Evolutionary conservation across 2,797 vertebrate genomes (phyloP).

Genomic region (Oreochromis grahami): DNA sequence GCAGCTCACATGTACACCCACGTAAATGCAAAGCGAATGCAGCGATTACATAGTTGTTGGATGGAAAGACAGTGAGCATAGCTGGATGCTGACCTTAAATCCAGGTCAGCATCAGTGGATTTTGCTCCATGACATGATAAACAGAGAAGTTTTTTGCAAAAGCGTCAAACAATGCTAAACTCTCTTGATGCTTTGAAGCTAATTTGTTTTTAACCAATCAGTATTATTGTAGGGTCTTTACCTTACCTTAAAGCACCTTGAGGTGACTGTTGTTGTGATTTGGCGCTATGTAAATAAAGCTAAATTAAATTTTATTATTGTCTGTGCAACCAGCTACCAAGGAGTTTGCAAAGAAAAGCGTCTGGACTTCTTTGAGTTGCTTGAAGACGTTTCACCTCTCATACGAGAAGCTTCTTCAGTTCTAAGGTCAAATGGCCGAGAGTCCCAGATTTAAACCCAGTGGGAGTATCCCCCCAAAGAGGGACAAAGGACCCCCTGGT

Average conservation of each 20-base stretch:
- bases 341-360: no score
- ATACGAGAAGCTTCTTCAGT: no score
- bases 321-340: not conserved
- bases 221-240: not conserved
- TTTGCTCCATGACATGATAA: not conserved
- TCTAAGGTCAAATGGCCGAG: no score
- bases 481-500: no score
- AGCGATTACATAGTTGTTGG: not conserved
- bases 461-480: no score
- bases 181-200: not conserved
- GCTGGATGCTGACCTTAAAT: not conserved
- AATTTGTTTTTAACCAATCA: not conserved
- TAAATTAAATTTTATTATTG: not conserved
- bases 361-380: no score
- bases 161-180: not conserved
- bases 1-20: not conserved
- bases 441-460: no score
- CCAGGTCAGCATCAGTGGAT: not conserved
- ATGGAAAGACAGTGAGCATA: not conserved
- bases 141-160: fast-evolving
- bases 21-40: not conserved
- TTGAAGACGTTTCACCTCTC: no score
- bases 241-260: not conserved
- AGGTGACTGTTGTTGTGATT: fast-evolving
- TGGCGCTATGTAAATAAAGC: not conserved